A percentile compares a stretch with the other conserved stretches of the same genome.
Conservation (phyloP, 2,113 vertebrate genomes). For the Xiphias gladius region DNA sequence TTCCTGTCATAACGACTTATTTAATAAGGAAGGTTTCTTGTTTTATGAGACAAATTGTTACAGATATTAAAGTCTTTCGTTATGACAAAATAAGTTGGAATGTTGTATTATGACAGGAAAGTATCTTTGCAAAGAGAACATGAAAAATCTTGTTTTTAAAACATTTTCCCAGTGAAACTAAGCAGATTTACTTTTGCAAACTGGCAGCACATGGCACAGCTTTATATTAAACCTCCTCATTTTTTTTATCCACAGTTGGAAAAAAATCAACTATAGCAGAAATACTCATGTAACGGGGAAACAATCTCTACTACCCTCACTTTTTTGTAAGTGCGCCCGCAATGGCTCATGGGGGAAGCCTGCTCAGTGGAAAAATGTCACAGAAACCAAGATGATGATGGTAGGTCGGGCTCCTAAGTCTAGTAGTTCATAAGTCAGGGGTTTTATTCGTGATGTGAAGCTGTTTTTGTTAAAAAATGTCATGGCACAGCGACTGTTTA, state of each 20-base stretch:
- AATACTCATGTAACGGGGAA: not conserved
- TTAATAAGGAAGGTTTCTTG: no score
- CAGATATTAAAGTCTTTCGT: no score
- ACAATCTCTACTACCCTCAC: not conserved
- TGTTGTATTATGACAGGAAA: not conserved
- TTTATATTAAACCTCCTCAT: not conserved
- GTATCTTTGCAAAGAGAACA: not conserved
- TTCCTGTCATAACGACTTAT: no score
- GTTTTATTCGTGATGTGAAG: not conserved
- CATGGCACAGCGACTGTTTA: not conserved
- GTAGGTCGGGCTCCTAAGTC: not conserved
- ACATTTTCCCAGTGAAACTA: not conserved
- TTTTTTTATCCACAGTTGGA: not conserved
- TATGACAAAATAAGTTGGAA: not conserved
- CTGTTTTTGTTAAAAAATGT: not conserved
- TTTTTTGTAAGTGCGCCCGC: not conserved
- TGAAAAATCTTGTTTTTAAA: not conserved
- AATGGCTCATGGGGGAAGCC: conserved; percentile 2
- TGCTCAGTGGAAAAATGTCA: no score
- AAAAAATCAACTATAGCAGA: not conserved
- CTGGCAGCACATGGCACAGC: not conserved
- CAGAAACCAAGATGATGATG: not conserved
- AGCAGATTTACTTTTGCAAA: not conserved
- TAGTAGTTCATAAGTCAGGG: not conserved
- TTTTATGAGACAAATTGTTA: no score